These are phyloP conservation scores for Hemicordylus capensis DNA, from an alignment of 2,113 vertebrate genomes.

Conservation along the genomic window DNA sequence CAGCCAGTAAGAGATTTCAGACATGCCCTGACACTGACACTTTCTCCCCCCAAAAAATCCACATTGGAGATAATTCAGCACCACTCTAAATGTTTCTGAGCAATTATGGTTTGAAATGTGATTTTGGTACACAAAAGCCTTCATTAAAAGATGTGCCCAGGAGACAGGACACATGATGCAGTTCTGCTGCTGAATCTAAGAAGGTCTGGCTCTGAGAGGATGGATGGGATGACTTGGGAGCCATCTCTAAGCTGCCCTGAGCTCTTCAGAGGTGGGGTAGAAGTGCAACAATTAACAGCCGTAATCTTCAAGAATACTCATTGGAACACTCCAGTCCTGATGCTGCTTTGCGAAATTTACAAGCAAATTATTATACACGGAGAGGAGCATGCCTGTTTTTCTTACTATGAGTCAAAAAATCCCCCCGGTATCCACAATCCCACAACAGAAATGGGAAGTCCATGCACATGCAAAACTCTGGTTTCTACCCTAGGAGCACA, in stretches of 20 bases:
- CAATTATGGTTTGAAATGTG: neutral
- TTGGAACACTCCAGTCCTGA: neutral
- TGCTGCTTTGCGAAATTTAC: neutral
- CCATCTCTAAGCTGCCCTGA: neutral
- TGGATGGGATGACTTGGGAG: neutral
- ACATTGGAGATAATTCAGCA: neutral
- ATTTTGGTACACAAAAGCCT: neutral
- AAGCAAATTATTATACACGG: too few species aligned
- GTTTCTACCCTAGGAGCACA: neutral
- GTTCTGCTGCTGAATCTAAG: neutral
- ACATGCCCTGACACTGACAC: neutral
- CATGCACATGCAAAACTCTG: neutral
- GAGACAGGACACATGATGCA: too few species aligned
- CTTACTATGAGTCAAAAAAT: neutral
- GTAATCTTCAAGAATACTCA: neutral
- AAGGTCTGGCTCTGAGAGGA: neutral
- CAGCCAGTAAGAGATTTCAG: neutral
- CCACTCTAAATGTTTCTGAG: neutral
- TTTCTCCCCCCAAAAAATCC: neutral
- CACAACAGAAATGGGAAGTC: neutral
- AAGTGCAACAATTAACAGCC: neutral
- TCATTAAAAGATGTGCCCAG: neutral
- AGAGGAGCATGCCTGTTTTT: too few species aligned
- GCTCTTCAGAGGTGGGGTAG: neutral
- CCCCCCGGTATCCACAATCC: neutral